A percentile compares a stretch with the other conserved stretches of the same genome.
These are phyloP conservation scores for Akabosia matsudoensis DNA, from an alignment of 1,140 invertebrate species.

Conservation along the genomic window DNA sequence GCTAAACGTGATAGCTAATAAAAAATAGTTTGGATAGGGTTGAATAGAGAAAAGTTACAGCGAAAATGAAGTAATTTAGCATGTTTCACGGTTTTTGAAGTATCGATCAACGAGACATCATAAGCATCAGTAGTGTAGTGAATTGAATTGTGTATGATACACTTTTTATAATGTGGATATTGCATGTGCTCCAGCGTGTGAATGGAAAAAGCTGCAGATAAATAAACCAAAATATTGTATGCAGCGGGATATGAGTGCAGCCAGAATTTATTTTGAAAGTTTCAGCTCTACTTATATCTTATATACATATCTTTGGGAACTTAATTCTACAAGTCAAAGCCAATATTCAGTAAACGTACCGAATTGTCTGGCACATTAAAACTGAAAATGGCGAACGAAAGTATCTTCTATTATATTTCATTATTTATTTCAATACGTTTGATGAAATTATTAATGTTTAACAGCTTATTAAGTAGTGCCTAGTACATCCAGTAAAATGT, in stretches of 20 bases:
- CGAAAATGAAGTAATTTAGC: conserved; percentile 15
- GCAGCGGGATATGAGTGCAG: too few species aligned
- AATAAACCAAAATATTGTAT: background rate
- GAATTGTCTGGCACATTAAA: too few species aligned
- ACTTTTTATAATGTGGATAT: too few species aligned
- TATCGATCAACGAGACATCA: conserved; percentile 13
- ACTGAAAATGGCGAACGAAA: too few species aligned
- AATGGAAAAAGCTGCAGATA: background rate
- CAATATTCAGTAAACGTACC: too few species aligned
- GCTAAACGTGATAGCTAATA: background rate
- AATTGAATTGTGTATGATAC: background rate
- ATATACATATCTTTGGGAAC: background rate
- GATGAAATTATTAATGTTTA: conserved; percentile 19
- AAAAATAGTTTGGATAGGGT: background rate
- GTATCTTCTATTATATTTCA: too few species aligned
- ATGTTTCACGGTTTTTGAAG: conserved; percentile 17
- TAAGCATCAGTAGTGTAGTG: background rate
- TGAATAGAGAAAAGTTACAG: conserved; percentile 11
- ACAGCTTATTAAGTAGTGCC: background rate
- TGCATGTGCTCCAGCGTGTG: too few species aligned
- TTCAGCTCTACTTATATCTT: background rate
- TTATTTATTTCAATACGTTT: too few species aligned
- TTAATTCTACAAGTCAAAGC: too few species aligned
- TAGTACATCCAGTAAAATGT: too few species aligned
- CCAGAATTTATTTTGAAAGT: too few species aligned